These are phyloP conservation scores for Pitangus sulphuratus DNA, from an alignment of 2,797 vertebrate species.

Conservation along the genomic window DNA sequence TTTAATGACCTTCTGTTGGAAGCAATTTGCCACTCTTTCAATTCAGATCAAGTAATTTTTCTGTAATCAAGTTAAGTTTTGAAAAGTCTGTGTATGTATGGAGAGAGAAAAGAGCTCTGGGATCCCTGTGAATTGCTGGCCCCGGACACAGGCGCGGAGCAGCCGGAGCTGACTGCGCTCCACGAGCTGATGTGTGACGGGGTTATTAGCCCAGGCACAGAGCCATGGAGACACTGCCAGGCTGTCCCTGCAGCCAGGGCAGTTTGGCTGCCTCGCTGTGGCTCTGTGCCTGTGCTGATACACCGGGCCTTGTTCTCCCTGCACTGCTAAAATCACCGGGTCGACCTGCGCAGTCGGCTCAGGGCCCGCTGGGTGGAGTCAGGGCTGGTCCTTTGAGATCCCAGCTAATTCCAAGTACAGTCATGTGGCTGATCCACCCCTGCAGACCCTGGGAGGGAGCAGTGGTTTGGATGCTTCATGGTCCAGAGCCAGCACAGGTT, in stretches of 20 bases:
- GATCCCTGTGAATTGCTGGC: not conserved
- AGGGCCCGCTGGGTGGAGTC: not conserved
- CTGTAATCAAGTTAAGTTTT: not conserved
- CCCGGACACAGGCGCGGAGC: not conserved
- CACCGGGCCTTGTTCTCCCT: not conserved
- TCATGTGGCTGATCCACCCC: rapidly evolving
- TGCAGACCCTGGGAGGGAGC: not conserved
- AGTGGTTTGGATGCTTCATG: not conserved
- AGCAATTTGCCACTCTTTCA: not conserved
- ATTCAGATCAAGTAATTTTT: not conserved
- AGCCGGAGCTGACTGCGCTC: not conserved
- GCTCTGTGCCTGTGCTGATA: not conserved
- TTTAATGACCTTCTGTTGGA: not conserved
- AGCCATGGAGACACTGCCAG: not conserved
- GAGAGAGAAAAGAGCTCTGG: not conserved
- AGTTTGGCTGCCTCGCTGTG: not conserved
- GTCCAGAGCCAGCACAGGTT: not conserved
- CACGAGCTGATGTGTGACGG: not conserved
- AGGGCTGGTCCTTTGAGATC: not conserved
- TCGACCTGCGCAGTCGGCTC: rapidly evolving
- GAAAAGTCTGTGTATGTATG: not conserved
- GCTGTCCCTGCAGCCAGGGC: not conserved
- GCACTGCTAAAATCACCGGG: not conserved
- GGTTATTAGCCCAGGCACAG: not conserved
- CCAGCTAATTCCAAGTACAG: not conserved